Evolutionary conservation across 1,140 invertebrate genomes (phyloP), one percentile per base, ranked within the genome.

Genomic region (Delia radicum): DNA sequence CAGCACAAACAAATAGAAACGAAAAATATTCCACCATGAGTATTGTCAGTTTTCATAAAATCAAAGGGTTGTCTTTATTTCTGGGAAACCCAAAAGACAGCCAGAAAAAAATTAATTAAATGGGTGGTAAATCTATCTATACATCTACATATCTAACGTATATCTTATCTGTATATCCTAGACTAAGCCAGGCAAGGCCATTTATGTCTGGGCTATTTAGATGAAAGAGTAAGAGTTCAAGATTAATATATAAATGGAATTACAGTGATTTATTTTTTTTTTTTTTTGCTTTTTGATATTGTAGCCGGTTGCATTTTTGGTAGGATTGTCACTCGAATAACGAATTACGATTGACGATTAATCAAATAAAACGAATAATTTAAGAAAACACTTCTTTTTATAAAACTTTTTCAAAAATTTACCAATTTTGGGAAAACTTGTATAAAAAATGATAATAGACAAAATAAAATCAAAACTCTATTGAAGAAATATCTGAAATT

Each of bases 61-160:
- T 69, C 65, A 69, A 69, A 69, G 65, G 65, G 65, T 69, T 69
- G n/a, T 21, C 48, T 55, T 55, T n/a, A n/a, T 55, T 55, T 24
- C n/a, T n/a, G n/a, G n/a, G n/a, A n/a, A n/a, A n/a, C 48, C 21
- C 21, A 55, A 55, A 55, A 55, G 48, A 55, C 5, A 55, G 48
- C 5, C 18, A n/a, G n/a, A n/a, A 18, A n/a, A n/a, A n/a, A 55
- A 18, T 2, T 21, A 55, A 55, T 21, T 55, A 1, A 69, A 33
- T 69, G 21, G 65, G n/a, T 31, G 65, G 65, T 3, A 37, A 67
- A 69, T 24, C 29, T 33, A 55, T 8, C 18, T 18, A 55, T 24
- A 18, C 48, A 55, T 18, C 21, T 4, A 55, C 18, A 21, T 18
- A 55, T 21, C n/a, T n/a, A n/a, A n/a, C n/a, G n/a, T n/a, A n/a